Evolutionary conservation across 2,888 invertebrate species (phyloP).

Genomic region (Oithona nana): DNA sequence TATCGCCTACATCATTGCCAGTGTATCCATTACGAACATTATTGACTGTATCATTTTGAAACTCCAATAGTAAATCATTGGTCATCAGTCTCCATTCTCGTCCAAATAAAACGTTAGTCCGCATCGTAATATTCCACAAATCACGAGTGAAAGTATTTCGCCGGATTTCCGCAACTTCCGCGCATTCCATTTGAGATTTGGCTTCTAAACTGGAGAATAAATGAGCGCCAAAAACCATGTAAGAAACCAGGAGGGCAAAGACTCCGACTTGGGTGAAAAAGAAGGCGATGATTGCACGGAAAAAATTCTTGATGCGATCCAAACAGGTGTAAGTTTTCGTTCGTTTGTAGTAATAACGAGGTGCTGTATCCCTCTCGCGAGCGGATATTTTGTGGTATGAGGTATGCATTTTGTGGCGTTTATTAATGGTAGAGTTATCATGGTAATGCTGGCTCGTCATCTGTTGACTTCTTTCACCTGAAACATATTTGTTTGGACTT

Average conservation of each 20-base stretch:
- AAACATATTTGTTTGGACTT: too few relatives aligned
- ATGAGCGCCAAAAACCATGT: conserved; percentile 74
- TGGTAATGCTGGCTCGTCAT: too few relatives aligned
- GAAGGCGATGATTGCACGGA: conserved; percentile 29
- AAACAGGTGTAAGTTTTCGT: conserved; percentile 22
- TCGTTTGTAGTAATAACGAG: conserved; percentile 15
- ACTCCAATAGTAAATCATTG: conserved; percentile 23
- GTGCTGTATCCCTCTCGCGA: conserved; percentile 13
- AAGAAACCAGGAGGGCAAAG: conserved; percentile 71
- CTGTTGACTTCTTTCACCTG: too few relatives aligned
- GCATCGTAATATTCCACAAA: conserved; percentile 27
- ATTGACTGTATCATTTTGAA: conserved; percentile 24
- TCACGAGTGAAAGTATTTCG: conserved; percentile 21
- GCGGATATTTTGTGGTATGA: conserved; percentile 13
- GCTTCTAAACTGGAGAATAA: conserved; percentile 42
- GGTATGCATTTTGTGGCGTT: conserved; percentile 13
- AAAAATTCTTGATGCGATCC: conserved; percentile 2
- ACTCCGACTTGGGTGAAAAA: conserved; percentile 86
- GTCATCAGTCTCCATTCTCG: conserved; percentile 31
- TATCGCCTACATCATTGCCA: conserved; percentile 25
- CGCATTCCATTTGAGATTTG: neutral
- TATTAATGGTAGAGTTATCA: too few relatives aligned
- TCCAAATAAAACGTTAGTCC: conserved; percentile 26
- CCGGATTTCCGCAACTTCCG: conserved; percentile 19
- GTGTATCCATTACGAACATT: conserved; percentile 30